These are phyloP conservation scores for Ceratoteleas bidentatus DNA, from an alignment of 1,140 invertebrate species.

Conservation along the genomic window DNA sequence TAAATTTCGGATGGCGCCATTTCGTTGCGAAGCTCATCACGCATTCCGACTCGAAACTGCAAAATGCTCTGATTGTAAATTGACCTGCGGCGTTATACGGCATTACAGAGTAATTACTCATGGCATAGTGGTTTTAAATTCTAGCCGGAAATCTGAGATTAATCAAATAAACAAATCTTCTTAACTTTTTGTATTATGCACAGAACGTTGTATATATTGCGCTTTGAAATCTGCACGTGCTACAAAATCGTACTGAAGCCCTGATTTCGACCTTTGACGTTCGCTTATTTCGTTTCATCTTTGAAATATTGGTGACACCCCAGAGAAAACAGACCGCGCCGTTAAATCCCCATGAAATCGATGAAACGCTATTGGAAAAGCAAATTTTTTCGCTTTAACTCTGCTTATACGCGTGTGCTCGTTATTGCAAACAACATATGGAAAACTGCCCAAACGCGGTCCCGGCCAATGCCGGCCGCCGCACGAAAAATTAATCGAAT, in stretches of 20 bases:
- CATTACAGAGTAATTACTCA: constrained; percentile 67
- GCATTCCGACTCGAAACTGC: constrained; percentile 65
- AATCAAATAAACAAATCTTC: constrained; percentile 67
- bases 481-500: constrained; percentile 28
- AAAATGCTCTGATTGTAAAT: constrained; percentile 65
- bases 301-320: constrained; percentile 14
- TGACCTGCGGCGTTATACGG: constrained; percentile 61
- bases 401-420: constrained; percentile 24
- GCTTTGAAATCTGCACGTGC: constrained; percentile 37
- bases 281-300: constrained; percentile 41
- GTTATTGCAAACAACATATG: constrained; percentile 51
- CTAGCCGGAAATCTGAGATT: constrained; percentile 62
- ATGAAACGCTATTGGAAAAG: constrained; percentile 26
- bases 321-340: constrained; percentile 3
- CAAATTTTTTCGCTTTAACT: constrained; percentile 26
- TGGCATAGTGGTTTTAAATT: constrained; percentile 63
- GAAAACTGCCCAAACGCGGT: constrained; percentile 27
- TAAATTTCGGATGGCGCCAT: constrained; percentile 60
- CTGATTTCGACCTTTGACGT: constrained; percentile 44
- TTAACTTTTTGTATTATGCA: constrained; percentile 58
- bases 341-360: constrained; percentile 29
- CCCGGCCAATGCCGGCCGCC: background rate
- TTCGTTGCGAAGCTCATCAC: constrained; percentile 65
- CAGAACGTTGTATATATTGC: constrained; percentile 41
- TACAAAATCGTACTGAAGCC: constrained; percentile 20